Conservation (phyloP, 2,113 vertebrate genomes). For the Halcyon malimbica region DNA sequence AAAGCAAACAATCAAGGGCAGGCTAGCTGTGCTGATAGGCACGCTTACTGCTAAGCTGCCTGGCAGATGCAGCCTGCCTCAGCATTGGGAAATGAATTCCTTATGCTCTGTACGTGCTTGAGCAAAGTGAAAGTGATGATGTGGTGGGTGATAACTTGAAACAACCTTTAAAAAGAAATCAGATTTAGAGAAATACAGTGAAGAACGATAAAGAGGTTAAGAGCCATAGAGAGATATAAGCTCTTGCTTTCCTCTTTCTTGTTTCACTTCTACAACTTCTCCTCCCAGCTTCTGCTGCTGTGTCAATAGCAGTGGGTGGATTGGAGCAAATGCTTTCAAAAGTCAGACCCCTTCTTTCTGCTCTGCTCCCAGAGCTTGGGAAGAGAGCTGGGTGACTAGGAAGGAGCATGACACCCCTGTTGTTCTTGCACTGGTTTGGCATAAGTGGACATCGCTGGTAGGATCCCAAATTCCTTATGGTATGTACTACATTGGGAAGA, state of each 20-base stretch:
- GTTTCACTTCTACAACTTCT: background rate
- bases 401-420: background rate
- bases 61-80: background rate
- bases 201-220: background rate
- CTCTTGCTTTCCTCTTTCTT: background rate
- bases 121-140: background rate
- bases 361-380: background rate
- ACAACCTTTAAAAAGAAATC: background rate
- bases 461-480: background rate
- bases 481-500: background rate
- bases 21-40: accelerated
- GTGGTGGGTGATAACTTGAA: background rate
- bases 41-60: background rate
- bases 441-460: background rate
- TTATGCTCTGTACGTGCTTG: background rate
- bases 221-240: background rate
- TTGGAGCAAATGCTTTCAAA: background rate
- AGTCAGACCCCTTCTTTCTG: background rate
- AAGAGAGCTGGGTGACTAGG: background rate
- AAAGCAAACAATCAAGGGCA: background rate
- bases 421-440: background rate
- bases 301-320: background rate
- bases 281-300: background rate
- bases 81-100: background rate
- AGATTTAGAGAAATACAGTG: background rate